Base-by-base conservation (phyloP, 2,797 vertebrate species). In the Gila robusta region DNA sequence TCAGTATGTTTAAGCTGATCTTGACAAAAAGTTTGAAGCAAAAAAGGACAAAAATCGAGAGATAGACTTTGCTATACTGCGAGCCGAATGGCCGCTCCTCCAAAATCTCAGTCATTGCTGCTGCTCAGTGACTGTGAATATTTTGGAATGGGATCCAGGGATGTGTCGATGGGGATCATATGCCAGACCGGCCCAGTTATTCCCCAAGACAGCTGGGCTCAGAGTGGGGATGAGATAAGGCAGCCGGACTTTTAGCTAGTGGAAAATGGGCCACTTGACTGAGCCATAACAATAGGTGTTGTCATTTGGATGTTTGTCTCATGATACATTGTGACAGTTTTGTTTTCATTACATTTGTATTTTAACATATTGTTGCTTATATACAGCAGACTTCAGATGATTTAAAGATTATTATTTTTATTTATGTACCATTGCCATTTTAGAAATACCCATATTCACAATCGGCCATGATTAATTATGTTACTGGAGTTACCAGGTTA, bases 21-120 rank as follows among this genome's bases (percentile, higher is more conserved):
- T 97, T 97, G 88, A 97, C 95, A 86, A 97, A 97, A 81, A 97
- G 95, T 88, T 97, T 97, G 90, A 97, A 97, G 89, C 96, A 97
- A 93, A 97, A 97, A 86, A 97, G 96, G 3, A 95, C 95, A 64
- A 97, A 96, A 88, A 97, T 97, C 11, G 96, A 97, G 89, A 97
- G 95, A 92, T 97, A 97, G 91, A 97, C 96, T 88, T 97, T 97
- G 89, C 95, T 95, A 74, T 96, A 93, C 69, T 96, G 95, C 73
- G 94, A 95, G 28, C 96, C 96, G 82, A 97, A 96, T 4, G 96
- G 96, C 80, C 95, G 94, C 89, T 91, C 95, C 88, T 97, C 96
- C 89, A 96, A 95, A 91, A 96, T 91, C 88, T 95, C 94, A 90
- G 96, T 96, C 97, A 97, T 97, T 73, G 95, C 94, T 94, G 94